Conservation (phyloP, 2,113 vertebrate species). For the Colius striatus region DNA sequence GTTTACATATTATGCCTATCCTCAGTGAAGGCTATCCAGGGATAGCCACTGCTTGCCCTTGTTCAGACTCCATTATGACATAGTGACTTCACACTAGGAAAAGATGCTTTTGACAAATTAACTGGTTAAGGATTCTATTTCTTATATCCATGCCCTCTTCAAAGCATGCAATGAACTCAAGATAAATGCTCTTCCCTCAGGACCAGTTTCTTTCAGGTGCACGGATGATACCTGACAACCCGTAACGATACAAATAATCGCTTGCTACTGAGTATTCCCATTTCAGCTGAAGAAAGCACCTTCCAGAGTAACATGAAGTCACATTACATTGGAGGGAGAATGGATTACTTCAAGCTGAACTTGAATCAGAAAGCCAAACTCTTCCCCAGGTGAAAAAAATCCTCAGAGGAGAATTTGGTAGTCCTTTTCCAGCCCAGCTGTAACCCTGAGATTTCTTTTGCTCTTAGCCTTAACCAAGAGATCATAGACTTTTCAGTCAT, state of each 20-base stretch:
- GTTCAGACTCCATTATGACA: neutral
- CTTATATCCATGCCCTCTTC: neutral
- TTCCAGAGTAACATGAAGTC: neutral
- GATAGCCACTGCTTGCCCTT: neutral
- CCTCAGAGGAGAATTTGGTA: neutral
- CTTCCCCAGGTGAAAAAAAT: neutral
- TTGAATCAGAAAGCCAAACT: neutral
- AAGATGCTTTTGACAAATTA: neutral
- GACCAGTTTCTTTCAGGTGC: neutral
- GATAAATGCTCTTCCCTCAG: neutral
- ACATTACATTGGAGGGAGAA: neutral
- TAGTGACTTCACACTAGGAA: fast-evolving
- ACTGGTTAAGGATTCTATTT: neutral
- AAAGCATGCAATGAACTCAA: neutral
- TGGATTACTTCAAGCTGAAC: neutral
- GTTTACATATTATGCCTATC: neutral
- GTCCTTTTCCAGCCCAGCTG: neutral
- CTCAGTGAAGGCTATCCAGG: neutral
- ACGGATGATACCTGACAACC: neutral
- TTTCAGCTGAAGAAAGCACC: neutral
- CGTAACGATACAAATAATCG: neutral
- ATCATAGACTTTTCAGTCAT: neutral
- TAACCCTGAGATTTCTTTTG: neutral
- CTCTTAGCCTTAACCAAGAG: neutral
- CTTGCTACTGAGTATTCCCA: neutral